A percentile compares a stretch with the other conserved stretches of the same genome.
Evolutionary conservation across 2,797 vertebrate species (phyloP).

Genomic region (Aulostomus chinensis): DNA sequence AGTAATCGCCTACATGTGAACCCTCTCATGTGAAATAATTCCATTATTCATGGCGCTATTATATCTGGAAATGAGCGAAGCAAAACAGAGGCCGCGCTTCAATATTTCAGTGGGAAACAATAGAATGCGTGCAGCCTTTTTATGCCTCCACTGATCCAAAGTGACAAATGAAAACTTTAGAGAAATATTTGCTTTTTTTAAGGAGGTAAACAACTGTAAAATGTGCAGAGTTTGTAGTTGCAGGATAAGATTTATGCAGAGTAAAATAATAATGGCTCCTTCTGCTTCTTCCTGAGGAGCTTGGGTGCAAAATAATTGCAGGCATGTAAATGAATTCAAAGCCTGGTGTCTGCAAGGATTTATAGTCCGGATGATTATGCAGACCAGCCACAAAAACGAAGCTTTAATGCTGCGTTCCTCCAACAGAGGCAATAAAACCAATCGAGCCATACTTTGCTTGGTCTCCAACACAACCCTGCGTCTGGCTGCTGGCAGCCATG

Average conservation of each 20-base stretch:
- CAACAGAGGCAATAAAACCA: too few relatives aligned
- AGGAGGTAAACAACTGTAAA: conserved; percentile 15
- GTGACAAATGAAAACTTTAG: conserved; percentile 35
- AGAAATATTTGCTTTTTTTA: neutral
- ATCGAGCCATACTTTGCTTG: too few relatives aligned
- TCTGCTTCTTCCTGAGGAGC: conserved; percentile 28
- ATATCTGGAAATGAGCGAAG: conserved; percentile 37
- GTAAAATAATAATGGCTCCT: conserved; percentile 35
- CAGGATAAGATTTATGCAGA: conserved; percentile 20
- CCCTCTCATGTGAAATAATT: conserved; percentile 58
- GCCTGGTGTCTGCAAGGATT: conserved; percentile 30
- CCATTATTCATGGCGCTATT: conserved; percentile 51
- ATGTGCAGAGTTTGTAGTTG: conserved; percentile 8
- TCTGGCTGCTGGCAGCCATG: too few relatives aligned
- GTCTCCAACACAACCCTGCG: too few relatives aligned
- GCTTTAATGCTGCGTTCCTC: conserved; percentile 16
- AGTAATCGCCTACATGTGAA: conserved; percentile 38
- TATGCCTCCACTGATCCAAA: conserved; percentile 16
- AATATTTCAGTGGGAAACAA: conserved; percentile 41
- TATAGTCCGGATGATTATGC: conserved; percentile 18
- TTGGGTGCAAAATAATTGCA: conserved; percentile 42
- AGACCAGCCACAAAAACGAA: conserved; percentile 8
- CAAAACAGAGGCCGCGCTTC: conserved; percentile 3
- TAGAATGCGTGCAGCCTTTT: conserved; percentile 8
- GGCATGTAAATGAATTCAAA: conserved; percentile 41